These are phyloP conservation scores for Tachyglossus aculeatus DNA, from an alignment of 2,797 vertebrate genomes.

Conservation along the genomic window DNA sequence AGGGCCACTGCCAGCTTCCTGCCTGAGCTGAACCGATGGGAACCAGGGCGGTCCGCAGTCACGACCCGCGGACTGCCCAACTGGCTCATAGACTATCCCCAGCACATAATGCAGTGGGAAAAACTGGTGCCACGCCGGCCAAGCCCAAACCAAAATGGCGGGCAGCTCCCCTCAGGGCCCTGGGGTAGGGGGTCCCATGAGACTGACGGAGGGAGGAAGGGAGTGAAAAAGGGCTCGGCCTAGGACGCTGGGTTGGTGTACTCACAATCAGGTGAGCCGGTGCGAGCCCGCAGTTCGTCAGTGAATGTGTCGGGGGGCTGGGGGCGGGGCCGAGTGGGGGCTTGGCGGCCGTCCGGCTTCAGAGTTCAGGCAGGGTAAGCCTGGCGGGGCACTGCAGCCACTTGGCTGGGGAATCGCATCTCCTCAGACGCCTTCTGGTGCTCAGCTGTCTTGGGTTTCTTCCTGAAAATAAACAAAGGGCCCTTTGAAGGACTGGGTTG, in stretches of 20 bases:
- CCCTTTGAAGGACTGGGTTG: conserved; percentile 80
- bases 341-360: conserved; percentile 79
- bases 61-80: too few relatives aligned
- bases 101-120: too few relatives aligned
- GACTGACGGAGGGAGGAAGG: too few relatives aligned
- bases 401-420: conserved; percentile 86
- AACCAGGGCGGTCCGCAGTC: too few relatives aligned
- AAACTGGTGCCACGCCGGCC: too few relatives aligned
- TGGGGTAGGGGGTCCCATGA: too few relatives aligned
- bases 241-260: conserved; percentile 61
- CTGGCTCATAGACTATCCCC: too few relatives aligned
- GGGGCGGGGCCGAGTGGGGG: conserved; percentile 71
- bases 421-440: conserved; percentile 86
- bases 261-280: conserved; percentile 85
- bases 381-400: conserved; percentile 80
- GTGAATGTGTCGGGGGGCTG: conserved; percentile 80
- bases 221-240: too few relatives aligned
- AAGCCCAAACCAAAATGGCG: conserved; percentile 59
- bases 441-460: conserved; percentile 86
- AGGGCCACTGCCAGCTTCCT: too few relatives aligned
- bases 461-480: conserved; percentile 86
- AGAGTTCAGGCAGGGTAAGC: conserved; percentile 86
- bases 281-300: conserved; percentile 79
- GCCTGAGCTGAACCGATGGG: too few relatives aligned
- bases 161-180: too few relatives aligned